Evolutionary conservation across 30 jellyfish, hydroid and myxozoan genomes (phyloP).

Genomic region (Aurelia sp.): DNA sequence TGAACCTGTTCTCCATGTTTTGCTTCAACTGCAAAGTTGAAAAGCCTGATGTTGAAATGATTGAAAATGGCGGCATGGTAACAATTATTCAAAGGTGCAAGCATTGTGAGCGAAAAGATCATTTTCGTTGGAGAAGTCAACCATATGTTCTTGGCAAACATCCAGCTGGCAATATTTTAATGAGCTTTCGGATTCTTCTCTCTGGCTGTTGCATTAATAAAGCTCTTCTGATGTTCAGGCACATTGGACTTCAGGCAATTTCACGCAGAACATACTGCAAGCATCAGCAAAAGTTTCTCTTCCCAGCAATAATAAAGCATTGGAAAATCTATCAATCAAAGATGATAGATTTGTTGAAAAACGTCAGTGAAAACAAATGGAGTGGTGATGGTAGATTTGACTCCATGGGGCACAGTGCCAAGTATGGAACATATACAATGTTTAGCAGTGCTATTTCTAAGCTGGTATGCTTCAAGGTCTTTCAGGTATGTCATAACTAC

Average conservation of each 20-base stretch:
- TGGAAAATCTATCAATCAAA: not conserved
- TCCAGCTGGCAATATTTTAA: constrained; percentile 31
- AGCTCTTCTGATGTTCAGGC: constrained; percentile 29
- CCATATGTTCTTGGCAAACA: constrained; percentile 5
- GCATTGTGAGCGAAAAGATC: not conserved
- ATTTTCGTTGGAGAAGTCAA: constrained; percentile 20
- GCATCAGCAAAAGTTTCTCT: not conserved
- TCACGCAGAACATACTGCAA: constrained; percentile 4
- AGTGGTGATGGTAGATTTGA: constrained; percentile 33
- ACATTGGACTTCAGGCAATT: constrained; percentile 14
- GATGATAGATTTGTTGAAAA: not conserved
- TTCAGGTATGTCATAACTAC: too few relatives aligned
- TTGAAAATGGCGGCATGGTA: constrained; percentile 3
- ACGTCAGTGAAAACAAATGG: not conserved
- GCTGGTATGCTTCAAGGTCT: too few relatives aligned
- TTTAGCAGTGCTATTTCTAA: constrained; percentile 7
- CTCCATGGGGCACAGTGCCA: constrained; percentile 17
- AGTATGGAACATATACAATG: constrained; percentile 12
- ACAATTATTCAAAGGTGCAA: constrained; percentile 14
- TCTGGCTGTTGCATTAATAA: constrained; percentile 20
- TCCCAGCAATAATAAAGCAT: too few relatives aligned
- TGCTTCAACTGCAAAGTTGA: constrained; percentile 24
- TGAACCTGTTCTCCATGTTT: constrained; percentile 9
- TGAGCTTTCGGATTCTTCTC: constrained; percentile 16
- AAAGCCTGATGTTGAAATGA: constrained; percentile 18